Evolutionary conservation across 1,140 invertebrate species (phyloP).

Genomic region (Drosophila sproati): DNA sequence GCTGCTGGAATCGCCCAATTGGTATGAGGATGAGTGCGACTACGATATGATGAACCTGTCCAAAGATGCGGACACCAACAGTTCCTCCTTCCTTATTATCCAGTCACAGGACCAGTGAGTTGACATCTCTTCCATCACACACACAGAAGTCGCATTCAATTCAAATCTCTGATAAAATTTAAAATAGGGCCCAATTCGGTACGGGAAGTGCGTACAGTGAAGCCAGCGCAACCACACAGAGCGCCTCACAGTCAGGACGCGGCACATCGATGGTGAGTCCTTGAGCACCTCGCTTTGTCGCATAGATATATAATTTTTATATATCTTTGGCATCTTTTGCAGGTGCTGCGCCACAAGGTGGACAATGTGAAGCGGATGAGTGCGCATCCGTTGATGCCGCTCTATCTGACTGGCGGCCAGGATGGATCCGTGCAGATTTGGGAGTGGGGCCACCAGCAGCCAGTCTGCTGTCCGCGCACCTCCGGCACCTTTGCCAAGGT

Average conservation of each 20-base stretch:
- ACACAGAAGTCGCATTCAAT: background rate
- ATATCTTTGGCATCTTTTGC: background rate
- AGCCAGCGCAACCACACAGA: slow-evolving; percentile 82
- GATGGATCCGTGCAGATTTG: slow-evolving; percentile 98
- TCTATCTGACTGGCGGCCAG: slow-evolving; percentile 98
- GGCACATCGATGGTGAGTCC: slow-evolving; percentile 94
- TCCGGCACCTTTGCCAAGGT: slow-evolving; percentile 96
- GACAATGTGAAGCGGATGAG: slow-evolving; percentile 97
- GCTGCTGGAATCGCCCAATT: slow-evolving; percentile 94
- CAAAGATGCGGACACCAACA: slow-evolving; percentile 91
- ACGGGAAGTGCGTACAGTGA: slow-evolving; percentile 56
- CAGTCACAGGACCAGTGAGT: slow-evolving; percentile 89
- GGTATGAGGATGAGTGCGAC: slow-evolving; percentile 98
- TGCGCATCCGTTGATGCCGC: slow-evolving; percentile 96
- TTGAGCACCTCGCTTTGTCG: no score
- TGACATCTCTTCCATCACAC: background rate
- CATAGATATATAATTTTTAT: background rate
- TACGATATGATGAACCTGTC: slow-evolving; percentile 95
- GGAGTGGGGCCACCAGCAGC: slow-evolving; percentile 98
- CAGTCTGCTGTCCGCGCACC: slow-evolving; percentile 94
- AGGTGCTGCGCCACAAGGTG: slow-evolving; percentile 94
- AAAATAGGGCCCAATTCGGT: slow-evolving; percentile 58
- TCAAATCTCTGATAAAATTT: background rate
- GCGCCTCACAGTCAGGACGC: slow-evolving; percentile 92
- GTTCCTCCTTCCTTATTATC: slow-evolving; percentile 95